Evolutionary conservation across 2,888 invertebrate species (phyloP).

Genomic region (Cyclophora punctaria): DNA sequence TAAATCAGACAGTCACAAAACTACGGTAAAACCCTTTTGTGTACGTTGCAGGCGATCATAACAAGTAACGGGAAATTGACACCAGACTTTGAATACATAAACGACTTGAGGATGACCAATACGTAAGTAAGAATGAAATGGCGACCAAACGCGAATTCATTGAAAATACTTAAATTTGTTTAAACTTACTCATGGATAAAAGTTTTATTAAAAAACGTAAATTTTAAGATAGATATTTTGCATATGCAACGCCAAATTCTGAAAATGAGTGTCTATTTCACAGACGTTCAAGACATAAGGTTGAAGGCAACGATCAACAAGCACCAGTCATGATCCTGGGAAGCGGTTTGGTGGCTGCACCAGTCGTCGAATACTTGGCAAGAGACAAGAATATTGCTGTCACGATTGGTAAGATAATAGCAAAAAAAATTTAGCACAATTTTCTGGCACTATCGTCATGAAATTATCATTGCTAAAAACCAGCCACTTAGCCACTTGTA

Average conservation of each 20-base stretch:
- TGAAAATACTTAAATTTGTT: neutral
- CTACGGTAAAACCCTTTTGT: constrained; percentile 7
- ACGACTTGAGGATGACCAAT: constrained; percentile 84
- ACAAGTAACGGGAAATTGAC: constrained; percentile 96
- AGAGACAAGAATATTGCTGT: constrained; percentile 87
- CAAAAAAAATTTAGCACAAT: too few relatives aligned
- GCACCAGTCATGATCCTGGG: constrained; percentile 92
- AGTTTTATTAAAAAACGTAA: too few relatives aligned
- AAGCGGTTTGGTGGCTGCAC: constrained; percentile 95
- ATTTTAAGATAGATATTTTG: too few relatives aligned
- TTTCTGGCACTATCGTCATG: too few relatives aligned
- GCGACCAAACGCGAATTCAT: too few relatives aligned
- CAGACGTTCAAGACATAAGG: constrained; percentile 83
- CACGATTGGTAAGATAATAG: constrained; percentile 78
- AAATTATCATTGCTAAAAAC: too few relatives aligned
- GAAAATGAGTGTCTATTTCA: constrained; percentile 9
- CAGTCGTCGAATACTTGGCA: constrained; percentile 94
- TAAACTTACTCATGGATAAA: neutral
- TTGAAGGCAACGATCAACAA: constrained; percentile 77
- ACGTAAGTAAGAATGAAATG: constrained; percentile 52
- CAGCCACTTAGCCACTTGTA: too few relatives aligned
- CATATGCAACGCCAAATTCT: neutral
- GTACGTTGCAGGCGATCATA: constrained; percentile 88
- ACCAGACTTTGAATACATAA: constrained; percentile 95
- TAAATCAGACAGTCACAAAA: neutral